Evolutionary conservation across 2,888 invertebrate species (phyloP).

Genomic region (Elegia similella): DNA sequence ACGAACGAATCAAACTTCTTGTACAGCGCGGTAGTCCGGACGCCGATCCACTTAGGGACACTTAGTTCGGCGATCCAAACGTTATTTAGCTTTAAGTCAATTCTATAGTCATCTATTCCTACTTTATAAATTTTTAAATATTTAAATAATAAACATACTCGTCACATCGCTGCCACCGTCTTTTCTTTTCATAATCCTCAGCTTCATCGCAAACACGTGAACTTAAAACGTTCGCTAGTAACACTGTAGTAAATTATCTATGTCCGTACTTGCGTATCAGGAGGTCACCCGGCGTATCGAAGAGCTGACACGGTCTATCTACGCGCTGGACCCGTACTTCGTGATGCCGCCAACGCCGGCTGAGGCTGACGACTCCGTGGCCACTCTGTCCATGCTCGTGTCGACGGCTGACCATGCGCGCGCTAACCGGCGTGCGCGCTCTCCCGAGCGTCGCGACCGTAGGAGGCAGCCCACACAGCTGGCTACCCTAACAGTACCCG

Average conservation of each 20-base stretch:
- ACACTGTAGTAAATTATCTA: conserved; percentile 71
- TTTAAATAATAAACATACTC: conserved; percentile 64
- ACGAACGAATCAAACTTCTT: conserved; percentile 93
- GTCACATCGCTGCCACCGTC: conserved; percentile 64
- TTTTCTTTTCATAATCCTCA: conserved; percentile 63
- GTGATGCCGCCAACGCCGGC: conserved; percentile 79
- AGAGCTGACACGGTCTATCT: conserved; percentile 86
- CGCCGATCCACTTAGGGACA: conserved; percentile 86
- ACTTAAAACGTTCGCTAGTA: conserved; percentile 33
- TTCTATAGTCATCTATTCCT: conserved; percentile 59
- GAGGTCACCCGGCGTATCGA: conserved; percentile 87
- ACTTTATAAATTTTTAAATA: conserved; percentile 57
- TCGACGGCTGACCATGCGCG: conserved; percentile 54
- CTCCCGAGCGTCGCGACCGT: conserved; percentile 75
- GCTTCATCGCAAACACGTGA: conserved; percentile 45
- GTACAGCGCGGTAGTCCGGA: conserved; percentile 94
- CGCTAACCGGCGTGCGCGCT: conserved; percentile 77
- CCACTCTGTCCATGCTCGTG: conserved; percentile 67
- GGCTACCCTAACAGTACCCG: conserved; percentile 51
- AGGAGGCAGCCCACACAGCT: conserved; percentile 74
- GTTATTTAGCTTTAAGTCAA: conserved; percentile 56
- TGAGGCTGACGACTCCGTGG: conserved; percentile 84
- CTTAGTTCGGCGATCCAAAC: conserved; percentile 62
- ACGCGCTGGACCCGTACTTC: conserved; percentile 89
- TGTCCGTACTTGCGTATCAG: conserved; percentile 84